Evolutionary conservation across 2,113 vertebrate species (phyloP).

Genomic region (Oncorhynchus masou): DNA sequence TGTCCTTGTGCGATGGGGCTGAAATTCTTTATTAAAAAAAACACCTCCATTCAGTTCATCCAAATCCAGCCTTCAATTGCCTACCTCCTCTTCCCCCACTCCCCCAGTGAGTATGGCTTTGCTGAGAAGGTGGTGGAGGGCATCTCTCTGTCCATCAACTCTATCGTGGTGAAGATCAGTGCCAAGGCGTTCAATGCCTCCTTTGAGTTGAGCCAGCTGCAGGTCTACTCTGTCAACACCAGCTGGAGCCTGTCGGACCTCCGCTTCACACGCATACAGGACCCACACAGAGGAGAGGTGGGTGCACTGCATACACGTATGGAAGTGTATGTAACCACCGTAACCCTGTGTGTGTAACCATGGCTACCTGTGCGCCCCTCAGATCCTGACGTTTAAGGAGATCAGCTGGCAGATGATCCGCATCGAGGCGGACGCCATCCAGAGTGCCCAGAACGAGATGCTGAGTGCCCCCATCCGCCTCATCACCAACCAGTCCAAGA

Average conservation of each 20-base stretch:
- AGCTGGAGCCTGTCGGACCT: slow-evolving; percentile 90
- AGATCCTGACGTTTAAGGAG: slow-evolving; percentile 98
- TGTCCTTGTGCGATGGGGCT: no score
- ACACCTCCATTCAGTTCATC: no score
- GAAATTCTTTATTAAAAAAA: no score
- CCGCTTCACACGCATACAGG: slow-evolving; percentile 7
- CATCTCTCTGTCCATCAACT: slow-evolving; percentile 94
- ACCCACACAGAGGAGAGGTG: not conserved
- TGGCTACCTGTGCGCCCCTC: slow-evolving; percentile 17
- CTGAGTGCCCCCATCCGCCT: slow-evolving; percentile 94
- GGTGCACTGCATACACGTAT: not conserved
- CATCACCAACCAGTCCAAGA: slow-evolving; percentile 74
- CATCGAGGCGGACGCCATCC: slow-evolving; percentile 97
- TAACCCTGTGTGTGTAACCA: not conserved
- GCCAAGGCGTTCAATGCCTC: slow-evolving; percentile 98
- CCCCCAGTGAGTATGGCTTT: slow-evolving; percentile 92
- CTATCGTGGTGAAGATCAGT: slow-evolving; percentile 92
- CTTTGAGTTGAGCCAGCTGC: slow-evolving; percentile 95
- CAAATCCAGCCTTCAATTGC: not conserved
- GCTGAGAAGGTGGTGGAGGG: slow-evolving; percentile 99
- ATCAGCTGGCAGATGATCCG: slow-evolving; percentile 99
- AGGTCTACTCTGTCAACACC: slow-evolving; percentile 95
- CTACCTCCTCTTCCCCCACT: not conserved
- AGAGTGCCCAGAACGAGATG: slow-evolving; percentile 92
- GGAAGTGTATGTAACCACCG: not conserved